A percentile compares a stretch with the other conserved stretches of the same genome.
Evolutionary conservation across 2,888 invertebrate genomes (phyloP).

Genomic region (Lochmaea crataegi): DNA sequence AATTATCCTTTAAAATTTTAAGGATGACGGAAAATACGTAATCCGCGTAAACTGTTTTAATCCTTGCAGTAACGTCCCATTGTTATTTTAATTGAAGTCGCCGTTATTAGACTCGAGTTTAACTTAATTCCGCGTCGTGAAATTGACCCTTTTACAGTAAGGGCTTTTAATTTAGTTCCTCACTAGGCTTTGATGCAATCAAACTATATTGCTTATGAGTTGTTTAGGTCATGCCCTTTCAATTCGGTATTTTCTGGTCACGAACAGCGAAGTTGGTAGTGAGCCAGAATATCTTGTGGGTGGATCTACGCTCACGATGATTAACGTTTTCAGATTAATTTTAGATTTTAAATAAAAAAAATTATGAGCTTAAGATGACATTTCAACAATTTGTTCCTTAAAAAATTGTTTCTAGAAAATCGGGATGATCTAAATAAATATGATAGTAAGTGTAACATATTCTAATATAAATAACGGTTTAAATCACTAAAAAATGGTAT

Average conservation of each 20-base stretch:
- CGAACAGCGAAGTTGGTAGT: not conserved
- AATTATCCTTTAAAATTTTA: conserved; percentile 17
- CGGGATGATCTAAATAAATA: no score
- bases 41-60: conserved; percentile 22
- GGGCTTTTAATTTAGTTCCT: conserved; percentile 22
- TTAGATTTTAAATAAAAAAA: no score
- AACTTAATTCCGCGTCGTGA: conserved; percentile 25
- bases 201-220: conserved; percentile 26
- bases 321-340: no score
- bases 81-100: conserved; percentile 26
- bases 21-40: conserved; percentile 14
- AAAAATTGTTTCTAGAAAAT: no score
- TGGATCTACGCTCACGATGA: not conserved
- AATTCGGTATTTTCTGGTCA: not conserved
- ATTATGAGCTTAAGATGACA: no score
- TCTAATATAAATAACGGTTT: no score
- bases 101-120: conserved; percentile 20
- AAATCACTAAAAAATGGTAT: no score
- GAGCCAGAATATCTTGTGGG: not conserved
- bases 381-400: no score
- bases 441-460: no score
- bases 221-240: conserved; percentile 19
- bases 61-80: conserved; percentile 20
- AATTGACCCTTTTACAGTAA: conserved; percentile 23
- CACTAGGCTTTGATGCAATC: conserved; percentile 12